Percentiles rank a stretch among this genome's conserved stretches.
These are phyloP conservation scores for Drosophila hawaiiensis DNA, from an alignment of 2,888 invertebrate species.

Conservation along the genomic window DNA sequence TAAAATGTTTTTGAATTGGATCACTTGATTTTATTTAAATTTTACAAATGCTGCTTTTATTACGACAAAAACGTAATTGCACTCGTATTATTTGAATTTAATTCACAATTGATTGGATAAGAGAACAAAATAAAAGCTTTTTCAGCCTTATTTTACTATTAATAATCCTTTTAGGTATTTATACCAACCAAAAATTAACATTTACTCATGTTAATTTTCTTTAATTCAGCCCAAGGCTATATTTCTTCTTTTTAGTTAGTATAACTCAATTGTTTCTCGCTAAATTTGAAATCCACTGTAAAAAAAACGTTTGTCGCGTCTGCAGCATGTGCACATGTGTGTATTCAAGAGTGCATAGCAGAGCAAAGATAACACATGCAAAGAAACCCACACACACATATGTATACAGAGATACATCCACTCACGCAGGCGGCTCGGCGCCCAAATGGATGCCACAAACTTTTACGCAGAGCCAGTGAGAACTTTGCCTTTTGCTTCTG, in stretches of 20 bases:
- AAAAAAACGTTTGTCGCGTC: constrained; percentile 4
- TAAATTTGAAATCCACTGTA: constrained; percentile 23
- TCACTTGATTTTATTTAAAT: not conserved
- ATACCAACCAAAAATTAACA: not conserved
- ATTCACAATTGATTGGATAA: not conserved
- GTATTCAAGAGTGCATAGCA: constrained; percentile 13
- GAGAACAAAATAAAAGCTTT: not conserved
- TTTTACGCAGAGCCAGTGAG: constrained; percentile 48
- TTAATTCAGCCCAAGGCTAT: not conserved
- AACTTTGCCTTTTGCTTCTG: constrained; percentile 59
- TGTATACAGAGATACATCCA: constrained; percentile 2
- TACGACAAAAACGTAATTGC: no score
- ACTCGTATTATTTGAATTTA: not conserved
- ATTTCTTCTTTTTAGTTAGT: not conserved
- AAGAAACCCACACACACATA: constrained; percentile 1
- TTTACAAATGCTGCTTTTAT: not conserved
- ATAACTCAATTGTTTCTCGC: not conserved
- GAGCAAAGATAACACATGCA: constrained; percentile 2
- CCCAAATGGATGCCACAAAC: constrained; percentile 64
- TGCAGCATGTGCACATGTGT: constrained; percentile 16
- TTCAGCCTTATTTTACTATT: not conserved
- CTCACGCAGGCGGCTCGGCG: constrained; percentile 23
- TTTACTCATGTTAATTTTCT: not conserved
- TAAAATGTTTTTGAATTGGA: not conserved
- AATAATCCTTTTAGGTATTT: no score